phyloP scores from a whole-genome alignment of 2,797 vertebrate species.

The Scarus forsteni region DNA sequence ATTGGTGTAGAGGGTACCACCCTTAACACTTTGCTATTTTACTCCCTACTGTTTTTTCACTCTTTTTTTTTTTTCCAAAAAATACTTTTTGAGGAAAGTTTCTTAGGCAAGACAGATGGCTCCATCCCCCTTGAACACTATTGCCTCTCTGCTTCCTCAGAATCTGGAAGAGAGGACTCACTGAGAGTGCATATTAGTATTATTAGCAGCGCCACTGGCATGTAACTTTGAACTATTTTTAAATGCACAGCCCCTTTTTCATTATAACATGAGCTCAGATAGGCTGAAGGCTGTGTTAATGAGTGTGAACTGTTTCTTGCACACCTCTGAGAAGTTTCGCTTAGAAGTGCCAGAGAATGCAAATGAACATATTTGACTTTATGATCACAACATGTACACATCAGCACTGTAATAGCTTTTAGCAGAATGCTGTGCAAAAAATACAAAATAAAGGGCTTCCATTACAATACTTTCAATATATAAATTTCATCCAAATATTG shows the following conservation, averaged over 20 bases:
- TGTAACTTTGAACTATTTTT: conserved; percentile 76
- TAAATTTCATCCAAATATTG: too few species aligned
- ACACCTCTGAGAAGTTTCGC: conserved; percentile 20
- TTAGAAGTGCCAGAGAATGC: conserved; percentile 3
- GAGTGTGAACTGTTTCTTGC: conserved; percentile 24
- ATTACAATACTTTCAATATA: too few species aligned
- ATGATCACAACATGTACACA: not conserved
- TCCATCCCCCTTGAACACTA: not conserved
- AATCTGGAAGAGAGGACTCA: conserved; percentile 24
- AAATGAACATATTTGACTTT: not conserved
- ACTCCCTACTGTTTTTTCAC: not conserved
- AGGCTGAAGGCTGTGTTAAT: conserved; percentile 6
- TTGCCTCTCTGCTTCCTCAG: conserved; percentile 2
- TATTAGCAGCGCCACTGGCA: conserved; percentile 54
- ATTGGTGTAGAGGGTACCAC: not conserved
- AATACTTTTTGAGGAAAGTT: conserved; percentile 9
- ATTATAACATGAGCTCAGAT: conserved; percentile 15
- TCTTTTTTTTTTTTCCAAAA: not conserved
- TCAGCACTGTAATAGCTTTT: not conserved
- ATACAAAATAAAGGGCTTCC: too few species aligned
- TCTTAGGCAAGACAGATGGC: not conserved
- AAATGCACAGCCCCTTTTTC: conserved; percentile 38
- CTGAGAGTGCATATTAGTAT: conserved; percentile 53
- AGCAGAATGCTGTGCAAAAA: not conserved
- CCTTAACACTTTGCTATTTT: conserved; percentile 11